Evolutionary conservation across 2,888 invertebrate species (phyloP), one percentile per base, ranked within the genome.

Genomic region (Chydorus sphaericus): DNA sequence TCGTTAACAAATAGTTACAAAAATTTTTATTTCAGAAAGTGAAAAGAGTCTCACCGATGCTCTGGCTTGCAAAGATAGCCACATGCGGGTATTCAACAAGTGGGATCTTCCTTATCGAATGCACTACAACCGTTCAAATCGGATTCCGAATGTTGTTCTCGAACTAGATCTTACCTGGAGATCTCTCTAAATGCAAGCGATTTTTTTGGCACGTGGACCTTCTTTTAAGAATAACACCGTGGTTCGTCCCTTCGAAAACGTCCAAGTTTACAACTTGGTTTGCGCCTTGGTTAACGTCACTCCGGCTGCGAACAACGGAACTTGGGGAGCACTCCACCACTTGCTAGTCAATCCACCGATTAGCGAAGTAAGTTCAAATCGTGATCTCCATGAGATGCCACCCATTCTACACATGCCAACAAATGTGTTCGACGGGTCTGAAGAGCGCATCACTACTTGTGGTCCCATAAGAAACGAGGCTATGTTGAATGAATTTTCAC

Each of bases 261-360:
- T 71, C 48, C 70, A 73, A 57, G 60, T 73, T 8, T 73, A 72
- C 63, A 70, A 73, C 61, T 59, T 73, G 33, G 65, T 73, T 63
- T 62, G 67, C 54, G 67, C 67, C 56, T 55, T 71, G 28, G 58
- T 69, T 37, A 62, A 63, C 14, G 63, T 71, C 10, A 58, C 56
- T 2, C 66, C 68, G 6, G 66, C 68, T 6, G 66, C 67, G 14
- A 73, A 71, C 62, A 73, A 73, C 60, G 73, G 73, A 2, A 73
- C 73, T 0, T 36, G 57, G 23, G 72, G 72, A 14, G 63, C 65
- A 52, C 62, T 72, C 14, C 62, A 67, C 58, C 63, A 67, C 38
- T 59, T 70, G 4, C 61, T 71, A 23, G 59, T 57, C 18, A 61
- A 61, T 29, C 66, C 68, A 18, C 50, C 50, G 7, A 23, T 4